A percentile compares a stretch with the other conserved stretches of the same genome.
Conservation (phyloP, 2,888 invertebrate species). For the Pomacea canaliculata region DNA sequence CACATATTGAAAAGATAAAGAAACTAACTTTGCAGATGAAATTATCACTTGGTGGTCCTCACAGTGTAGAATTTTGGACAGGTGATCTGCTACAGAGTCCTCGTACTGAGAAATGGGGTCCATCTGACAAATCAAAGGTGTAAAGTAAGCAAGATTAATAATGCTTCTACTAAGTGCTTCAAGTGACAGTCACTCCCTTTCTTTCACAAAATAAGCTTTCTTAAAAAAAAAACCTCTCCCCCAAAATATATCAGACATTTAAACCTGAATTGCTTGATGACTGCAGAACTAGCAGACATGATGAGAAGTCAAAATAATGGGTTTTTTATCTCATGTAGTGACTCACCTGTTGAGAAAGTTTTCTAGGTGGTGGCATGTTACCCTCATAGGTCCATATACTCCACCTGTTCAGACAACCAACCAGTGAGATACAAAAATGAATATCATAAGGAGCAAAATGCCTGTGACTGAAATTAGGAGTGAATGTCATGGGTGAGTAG, state of each 20-base stretch:
- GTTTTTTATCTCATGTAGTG: not conserved
- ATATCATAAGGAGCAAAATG: no score
- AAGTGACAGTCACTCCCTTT: not conserved
- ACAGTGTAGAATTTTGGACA: conserved; percentile 88
- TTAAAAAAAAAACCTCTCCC: no score
- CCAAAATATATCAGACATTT: no score
- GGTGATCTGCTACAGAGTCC: conserved; percentile 82
- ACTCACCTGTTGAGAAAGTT: conserved; percentile 63
- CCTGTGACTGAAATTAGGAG: no score
- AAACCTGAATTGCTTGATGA: no score
- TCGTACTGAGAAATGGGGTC: conserved; percentile 80
- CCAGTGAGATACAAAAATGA: no score
- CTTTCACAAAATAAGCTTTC: no score
- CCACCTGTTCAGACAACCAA: conserved; percentile 76
- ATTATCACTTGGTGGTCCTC: conserved; percentile 82
- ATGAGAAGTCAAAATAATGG: no score
- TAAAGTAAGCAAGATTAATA: not conserved
- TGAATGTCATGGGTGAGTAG: no score
- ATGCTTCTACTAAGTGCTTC: not conserved
- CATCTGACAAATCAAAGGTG: conserved; percentile 46
- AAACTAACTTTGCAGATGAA: conserved; percentile 78
- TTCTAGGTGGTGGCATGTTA: conserved; percentile 66
- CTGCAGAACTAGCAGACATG: no score
- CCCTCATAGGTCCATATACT: conserved; percentile 89
- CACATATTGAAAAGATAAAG: not conserved